Base-by-base conservation (phyloP, 1,140 invertebrate species). In the Aradophagus sp. region DNA sequence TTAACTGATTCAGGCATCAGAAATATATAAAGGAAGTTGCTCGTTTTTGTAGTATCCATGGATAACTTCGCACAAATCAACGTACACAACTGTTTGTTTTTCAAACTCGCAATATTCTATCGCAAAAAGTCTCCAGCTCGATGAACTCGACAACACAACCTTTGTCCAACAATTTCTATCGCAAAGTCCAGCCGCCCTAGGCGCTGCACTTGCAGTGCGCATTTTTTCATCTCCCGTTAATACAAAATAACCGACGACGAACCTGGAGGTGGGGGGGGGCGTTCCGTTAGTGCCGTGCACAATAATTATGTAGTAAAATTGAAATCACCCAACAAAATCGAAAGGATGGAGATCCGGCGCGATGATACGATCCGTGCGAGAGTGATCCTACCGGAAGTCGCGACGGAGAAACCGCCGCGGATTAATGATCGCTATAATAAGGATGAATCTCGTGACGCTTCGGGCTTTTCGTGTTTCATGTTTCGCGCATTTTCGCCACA, bases 361-460 rank as follows among this genome's bases (percentile, higher is more conserved):
- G 41, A 47, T 47, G 61, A 70, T 66, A 62, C n/a, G 55, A 11
- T 41, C 44, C 53, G 52, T 67, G 68, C 63, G 73, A 71, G 66
- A 71, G 62, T 67, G 53, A 67, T 65, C 48, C 58, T 62, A 71
- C 58, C 73, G 62, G 63, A 68, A 71, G 73, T 67, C 50, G 61
- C 58, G 48, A 19, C 26, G 53, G 68, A 72, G 62, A 70, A 73
- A 73, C 65, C 29, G 52, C 53, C 35, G 19, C 39, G 63, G 52
- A 69, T 67, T 69, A 75, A 68, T 68, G 59, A 75, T 71, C 59
- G 63, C 56, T 61, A 42, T 65, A 75, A 75, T 56, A 52, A 68
- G 59, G 73, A 75, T 72, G 73, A 69, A 75, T 72, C 61, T 72
- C 63, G 69, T 72, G 66, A 67, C 48, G 72, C 66, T 74, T 62